Evolutionary conservation across 2,797 vertebrate species (phyloP), one percentile per base, ranked within the genome.

Genomic region (Sebastiscus tertius): DNA sequence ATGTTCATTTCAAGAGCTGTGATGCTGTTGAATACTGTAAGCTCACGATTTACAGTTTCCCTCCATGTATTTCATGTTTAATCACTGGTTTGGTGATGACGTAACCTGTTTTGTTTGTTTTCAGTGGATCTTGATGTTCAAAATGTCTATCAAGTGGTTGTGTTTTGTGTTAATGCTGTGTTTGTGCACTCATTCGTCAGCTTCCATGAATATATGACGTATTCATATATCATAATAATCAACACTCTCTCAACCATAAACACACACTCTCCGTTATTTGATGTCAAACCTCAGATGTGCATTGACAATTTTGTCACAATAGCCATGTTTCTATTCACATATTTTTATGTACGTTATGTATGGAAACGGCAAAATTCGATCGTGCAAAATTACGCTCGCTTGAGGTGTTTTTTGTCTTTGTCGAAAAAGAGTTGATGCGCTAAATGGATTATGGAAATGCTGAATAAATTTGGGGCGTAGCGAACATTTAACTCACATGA

Each of bases 1-100:
- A 65, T 81, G 63, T 62, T 82, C 14, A 34, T 66, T 26, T 89
- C 87, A 89, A 90, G 88, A 88, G 83, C 62, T 64, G 56, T 20
- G 26, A 7, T 12, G 75, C 88, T 92, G 91, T 92, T 91, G 88
- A 86, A 85, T 82, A 80, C 89, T 93, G 90, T 92, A 92, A 92
- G n/a, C 81, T 86, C 11, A 20, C 5, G 9, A 58, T 74, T 84
- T 87, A 91, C 92, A 86, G 88, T 91, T 73, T 79, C 34, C 16
- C 22, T 11, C 7, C 16, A 8, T 36, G 24, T 87, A 4, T 70
- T 66, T 73, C 9, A 83, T 11, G 20, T 74, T 60, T 69, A 20
- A 60, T 80, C 46, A 29, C 68, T 29, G 59, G 52, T 88, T 87
- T 62, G 39, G 58, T 20, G 8, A 24, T 64, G 49, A 67, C 56